Evolutionary conservation across 2,113 vertebrate genomes (phyloP), one percentile per base, ranked within the genome.

Genomic region (Urocynchramus pylzowi): DNA sequence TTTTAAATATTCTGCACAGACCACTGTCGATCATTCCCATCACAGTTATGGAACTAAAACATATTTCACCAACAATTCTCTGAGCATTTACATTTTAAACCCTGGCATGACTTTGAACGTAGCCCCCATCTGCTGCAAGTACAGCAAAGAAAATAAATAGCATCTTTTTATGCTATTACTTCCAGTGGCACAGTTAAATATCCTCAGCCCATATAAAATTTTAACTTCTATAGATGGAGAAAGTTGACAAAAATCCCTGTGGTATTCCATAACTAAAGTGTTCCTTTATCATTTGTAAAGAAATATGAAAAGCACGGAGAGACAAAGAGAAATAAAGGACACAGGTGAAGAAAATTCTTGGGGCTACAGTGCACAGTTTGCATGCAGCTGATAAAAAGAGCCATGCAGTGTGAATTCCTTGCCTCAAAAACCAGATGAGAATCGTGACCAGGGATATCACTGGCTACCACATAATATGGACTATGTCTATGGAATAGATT

Each of bases 1-100:
- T 97, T 97, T 98, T 70, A 95, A 95, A 84, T 33, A 68, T 85
- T 96, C 74, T 85, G 82, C 42, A 83, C 59, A 89, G 77, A 89
- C 53, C 77, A 42, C 79, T 95, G 80, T 78, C 1, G 4, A 94
- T 92, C 84, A 83, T 83, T 74, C 63, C 73, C 78, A 81, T 91
- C 69, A 67, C n/a, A 7, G 49, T 77, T 87, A 57, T 82, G 73
- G 69, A 87, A 79, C n/a, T 73, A 71, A 90, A 78, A 88, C 2
- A 33, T 76, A 57, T 19, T 87, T 88, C 63, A 95, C 52, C 83
- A 97, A 52, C 35, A 87, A 35, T n/a, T 69, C 45, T 56, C 71
- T n/a, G 49, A 53, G 6, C 11, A 68, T 49, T 89, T 85, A 78
- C 54, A 94, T 90, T 75, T 52, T 87, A 91, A 88, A 89, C 57